Conservation (phyloP, 2,113 vertebrate genomes). For the Alectura lathami region DNA sequence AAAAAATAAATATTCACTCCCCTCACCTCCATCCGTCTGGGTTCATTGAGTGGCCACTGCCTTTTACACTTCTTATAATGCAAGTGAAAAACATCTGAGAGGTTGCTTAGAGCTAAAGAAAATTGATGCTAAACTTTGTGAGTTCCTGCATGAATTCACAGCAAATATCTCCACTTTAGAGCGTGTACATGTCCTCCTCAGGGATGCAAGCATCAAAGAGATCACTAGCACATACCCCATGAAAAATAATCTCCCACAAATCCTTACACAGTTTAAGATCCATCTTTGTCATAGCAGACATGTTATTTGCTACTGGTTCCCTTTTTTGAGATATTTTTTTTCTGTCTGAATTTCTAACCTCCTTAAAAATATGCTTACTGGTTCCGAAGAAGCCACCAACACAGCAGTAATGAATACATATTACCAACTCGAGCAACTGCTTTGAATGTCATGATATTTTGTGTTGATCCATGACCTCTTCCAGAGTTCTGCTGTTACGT, state of each 20-base stretch:
- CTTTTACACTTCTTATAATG: not conserved
- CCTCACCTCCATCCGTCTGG: not conserved
- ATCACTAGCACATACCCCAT: not conserved
- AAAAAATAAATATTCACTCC: not conserved
- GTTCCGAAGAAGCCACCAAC: not conserved
- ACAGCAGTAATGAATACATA: not conserved
- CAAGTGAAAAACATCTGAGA: not conserved
- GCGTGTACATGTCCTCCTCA: not conserved
- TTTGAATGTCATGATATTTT: not conserved
- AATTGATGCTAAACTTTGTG: constrained; percentile 15
- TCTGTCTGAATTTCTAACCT: not conserved
- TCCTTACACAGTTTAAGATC: not conserved
- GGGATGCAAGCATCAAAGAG: not conserved
- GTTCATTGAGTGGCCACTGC: not conserved
- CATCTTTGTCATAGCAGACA: not conserved
- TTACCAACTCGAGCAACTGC: not conserved
- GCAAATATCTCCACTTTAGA: not conserved
- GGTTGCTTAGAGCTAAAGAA: not conserved
- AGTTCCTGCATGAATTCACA: constrained; percentile 32
- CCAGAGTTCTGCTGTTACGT: not conserved
- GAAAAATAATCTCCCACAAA: constrained; percentile 27
- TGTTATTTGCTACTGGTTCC: not conserved
- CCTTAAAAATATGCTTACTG: not conserved
- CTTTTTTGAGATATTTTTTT: not conserved
- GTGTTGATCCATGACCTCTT: not conserved